These are phyloP conservation scores for Drosophila setifemur DNA, from an alignment of 1,140 invertebrate species.

Conservation along the genomic window DNA sequence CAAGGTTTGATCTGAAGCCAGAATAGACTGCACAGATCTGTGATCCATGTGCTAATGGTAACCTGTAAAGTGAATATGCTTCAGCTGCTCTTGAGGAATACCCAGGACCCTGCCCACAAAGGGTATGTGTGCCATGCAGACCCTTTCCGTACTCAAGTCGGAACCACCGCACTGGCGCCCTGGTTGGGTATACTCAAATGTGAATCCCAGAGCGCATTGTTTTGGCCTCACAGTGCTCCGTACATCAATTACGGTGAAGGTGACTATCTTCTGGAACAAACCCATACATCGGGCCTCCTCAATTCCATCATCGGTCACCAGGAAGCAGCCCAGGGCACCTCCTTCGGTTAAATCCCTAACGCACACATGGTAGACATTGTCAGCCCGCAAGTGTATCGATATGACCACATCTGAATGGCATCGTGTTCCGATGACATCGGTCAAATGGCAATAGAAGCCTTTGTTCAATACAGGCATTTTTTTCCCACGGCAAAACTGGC, in stretches of 20 bases:
- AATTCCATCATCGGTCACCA: conserved; percentile 56
- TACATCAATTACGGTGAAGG: conserved; percentile 62
- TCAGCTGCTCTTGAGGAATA: neutral
- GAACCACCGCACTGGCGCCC: conserved; percentile 29
- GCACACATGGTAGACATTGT: conserved; percentile 70
- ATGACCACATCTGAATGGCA: conserved; percentile 31
- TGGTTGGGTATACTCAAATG: conserved; percentile 45
- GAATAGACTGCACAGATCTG: too few relatives aligned
- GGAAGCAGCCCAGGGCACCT: conserved; percentile 47
- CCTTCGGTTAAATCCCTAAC: conserved; percentile 21
- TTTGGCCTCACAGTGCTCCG: conserved; percentile 39
- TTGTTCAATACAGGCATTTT: conserved; percentile 9
- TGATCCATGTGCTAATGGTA: neutral
- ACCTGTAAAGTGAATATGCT: neutral
- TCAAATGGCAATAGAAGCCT: conserved; percentile 22
- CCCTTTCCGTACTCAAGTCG: neutral
- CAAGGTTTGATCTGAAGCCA: too few relatives aligned
- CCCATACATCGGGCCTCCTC: conserved; percentile 35
- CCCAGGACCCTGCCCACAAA: neutral
- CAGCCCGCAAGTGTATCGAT: conserved; percentile 49
- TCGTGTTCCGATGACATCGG: conserved; percentile 17
- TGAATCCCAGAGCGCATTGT: conserved; percentile 27
- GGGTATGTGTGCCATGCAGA: neutral
- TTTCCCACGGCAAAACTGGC: conserved; percentile 36
- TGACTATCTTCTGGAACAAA: conserved; percentile 61